Percentiles rank a stretch among this genome's conserved stretches.
Conservation (phyloP, 2,113 vertebrate species). For the Odobenus rosmarus region DNA sequence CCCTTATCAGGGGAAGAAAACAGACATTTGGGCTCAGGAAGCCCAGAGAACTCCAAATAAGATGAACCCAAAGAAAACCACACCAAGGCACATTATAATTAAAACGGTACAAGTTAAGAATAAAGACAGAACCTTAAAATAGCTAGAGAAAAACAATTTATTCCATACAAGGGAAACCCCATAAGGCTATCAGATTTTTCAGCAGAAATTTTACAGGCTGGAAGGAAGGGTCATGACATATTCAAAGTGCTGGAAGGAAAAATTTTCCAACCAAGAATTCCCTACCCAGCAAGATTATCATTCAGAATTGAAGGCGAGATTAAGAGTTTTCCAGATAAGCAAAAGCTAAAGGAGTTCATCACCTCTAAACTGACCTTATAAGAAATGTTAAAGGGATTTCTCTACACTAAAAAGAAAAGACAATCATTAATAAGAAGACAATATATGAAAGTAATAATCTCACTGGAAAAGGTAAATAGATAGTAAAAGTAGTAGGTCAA, state of each 20-base stretch:
- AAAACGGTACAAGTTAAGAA: not conserved
- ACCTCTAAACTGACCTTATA: not conserved
- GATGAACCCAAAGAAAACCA: not conserved
- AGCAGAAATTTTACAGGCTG: not conserved
- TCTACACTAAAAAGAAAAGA: not conserved
- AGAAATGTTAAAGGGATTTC: not conserved
- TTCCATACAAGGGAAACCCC: not conserved
- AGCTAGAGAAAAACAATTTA: not conserved
- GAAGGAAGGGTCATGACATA: not conserved
- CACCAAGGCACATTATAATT: not conserved
- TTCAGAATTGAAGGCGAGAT: not conserved
- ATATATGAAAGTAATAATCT: not conserved
- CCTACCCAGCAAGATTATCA: not conserved
- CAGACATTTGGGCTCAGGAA: not conserved
- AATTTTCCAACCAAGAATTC: not conserved
- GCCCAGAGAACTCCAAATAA: not conserved
- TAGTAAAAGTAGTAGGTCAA: not conserved
- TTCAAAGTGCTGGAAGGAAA: not conserved
- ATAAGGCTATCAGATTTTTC: not conserved
- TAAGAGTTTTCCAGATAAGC: not conserved
- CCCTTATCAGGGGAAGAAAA: not conserved
- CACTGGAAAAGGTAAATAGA: not conserved
- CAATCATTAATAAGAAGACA: not conserved
- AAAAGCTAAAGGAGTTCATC: not conserved
- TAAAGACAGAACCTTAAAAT: not conserved